A percentile compares a stretch with the other conserved stretches of the same genome.
Evolutionary conservation across 1,140 invertebrate species (phyloP).

Genomic region (Pissodes strobi): DNA sequence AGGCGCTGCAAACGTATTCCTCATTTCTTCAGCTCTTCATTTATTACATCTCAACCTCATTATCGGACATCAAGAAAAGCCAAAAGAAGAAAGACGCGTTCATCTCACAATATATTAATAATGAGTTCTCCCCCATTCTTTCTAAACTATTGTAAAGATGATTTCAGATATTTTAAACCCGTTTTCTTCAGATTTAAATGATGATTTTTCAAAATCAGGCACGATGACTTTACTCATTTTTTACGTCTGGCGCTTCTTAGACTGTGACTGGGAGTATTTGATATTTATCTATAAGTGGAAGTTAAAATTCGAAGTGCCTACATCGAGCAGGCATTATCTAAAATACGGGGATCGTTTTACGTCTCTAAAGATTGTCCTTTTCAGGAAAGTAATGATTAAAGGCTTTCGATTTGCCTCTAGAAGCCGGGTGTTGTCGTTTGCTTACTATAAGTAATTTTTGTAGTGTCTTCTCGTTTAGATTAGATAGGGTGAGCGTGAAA

Average conservation of each 20-base stretch:
- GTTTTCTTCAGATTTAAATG: slow-evolving; percentile 35
- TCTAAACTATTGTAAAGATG: slow-evolving; percentile 35
- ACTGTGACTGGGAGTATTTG: slow-evolving; percentile 15
- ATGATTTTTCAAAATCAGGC: slow-evolving; percentile 37
- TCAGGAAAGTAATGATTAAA: too few relatives aligned
- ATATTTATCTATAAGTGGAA: slow-evolving; percentile 17
- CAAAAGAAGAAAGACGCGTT: not conserved
- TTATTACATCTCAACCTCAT: not conserved
- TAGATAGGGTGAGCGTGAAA: too few relatives aligned
- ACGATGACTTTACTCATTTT: slow-evolving; percentile 38
- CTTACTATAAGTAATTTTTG: too few relatives aligned
- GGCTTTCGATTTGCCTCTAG: too few relatives aligned
- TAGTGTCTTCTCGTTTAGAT: too few relatives aligned
- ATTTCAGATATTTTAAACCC: slow-evolving; percentile 37
- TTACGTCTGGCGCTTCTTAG: slow-evolving; percentile 30
- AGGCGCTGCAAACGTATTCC: not conserved
- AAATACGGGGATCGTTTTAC: too few relatives aligned
- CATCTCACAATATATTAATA: slow-evolving; percentile 29
- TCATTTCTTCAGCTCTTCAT: not conserved
- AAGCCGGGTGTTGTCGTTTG: too few relatives aligned
- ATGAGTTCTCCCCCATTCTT: slow-evolving; percentile 22
- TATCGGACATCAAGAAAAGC: not conserved
- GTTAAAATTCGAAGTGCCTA: not conserved
- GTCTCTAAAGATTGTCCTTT: too few relatives aligned
- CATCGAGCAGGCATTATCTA: too few relatives aligned